phyloP scores from a whole-genome alignment of 1,140 invertebrate genomes.

The Melanaphis sacchari region DNA sequence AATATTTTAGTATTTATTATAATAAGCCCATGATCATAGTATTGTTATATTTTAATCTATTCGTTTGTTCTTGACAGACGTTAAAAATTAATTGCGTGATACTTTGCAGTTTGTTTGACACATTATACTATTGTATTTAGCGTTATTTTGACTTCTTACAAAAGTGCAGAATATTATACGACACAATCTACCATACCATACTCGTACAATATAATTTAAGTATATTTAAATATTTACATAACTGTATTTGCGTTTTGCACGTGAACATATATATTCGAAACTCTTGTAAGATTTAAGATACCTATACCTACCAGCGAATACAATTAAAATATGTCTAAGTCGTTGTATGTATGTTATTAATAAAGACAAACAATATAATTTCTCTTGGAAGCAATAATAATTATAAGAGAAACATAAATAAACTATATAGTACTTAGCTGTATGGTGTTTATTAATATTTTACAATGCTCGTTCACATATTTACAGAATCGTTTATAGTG shows the following conservation, averaged over 20 bases:
- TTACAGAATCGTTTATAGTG: background rate
- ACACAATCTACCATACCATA: background rate
- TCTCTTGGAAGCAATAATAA: background rate
- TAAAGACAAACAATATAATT: background rate
- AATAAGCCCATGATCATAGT: background rate
- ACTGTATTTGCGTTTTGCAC: background rate
- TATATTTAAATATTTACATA: background rate
- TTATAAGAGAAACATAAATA: background rate
- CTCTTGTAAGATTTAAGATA: background rate
- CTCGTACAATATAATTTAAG: background rate
- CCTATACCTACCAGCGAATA: background rate
- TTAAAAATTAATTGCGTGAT: background rate
- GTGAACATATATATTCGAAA: background rate
- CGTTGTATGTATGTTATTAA: background rate
- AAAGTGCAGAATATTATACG: background rate
- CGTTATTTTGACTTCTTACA: background rate
- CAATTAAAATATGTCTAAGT: slow-evolving; percentile 5
- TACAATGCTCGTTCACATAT: background rate
- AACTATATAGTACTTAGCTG: background rate
- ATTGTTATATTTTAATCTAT: too few species aligned
- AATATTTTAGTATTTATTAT: background rate
- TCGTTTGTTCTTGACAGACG: background rate
- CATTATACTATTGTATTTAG: background rate
- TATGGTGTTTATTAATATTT: background rate
- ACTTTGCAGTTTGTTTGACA: background rate